Conservation (phyloP, 1,140 invertebrate genomes). For the Achatina immaculata region DNA sequence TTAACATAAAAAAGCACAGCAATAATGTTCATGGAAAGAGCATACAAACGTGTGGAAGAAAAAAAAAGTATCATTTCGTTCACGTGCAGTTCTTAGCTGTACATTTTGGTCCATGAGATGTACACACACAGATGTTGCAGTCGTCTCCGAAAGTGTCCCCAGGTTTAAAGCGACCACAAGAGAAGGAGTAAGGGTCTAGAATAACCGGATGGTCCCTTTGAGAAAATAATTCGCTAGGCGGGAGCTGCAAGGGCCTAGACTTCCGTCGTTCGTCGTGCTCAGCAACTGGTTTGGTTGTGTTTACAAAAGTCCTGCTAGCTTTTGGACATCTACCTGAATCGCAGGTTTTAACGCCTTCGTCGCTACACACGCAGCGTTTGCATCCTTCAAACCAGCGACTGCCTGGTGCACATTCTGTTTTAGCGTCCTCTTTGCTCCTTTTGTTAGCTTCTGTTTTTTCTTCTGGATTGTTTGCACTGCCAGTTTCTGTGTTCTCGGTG, state of each 20-base stretch:
- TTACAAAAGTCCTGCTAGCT: not conserved
- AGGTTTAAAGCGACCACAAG: slow-evolving; percentile 27
- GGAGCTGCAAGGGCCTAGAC: not conserved
- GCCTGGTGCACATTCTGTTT: not conserved
- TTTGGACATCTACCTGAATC: not conserved
- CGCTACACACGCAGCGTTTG: not conserved
- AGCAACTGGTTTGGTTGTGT: too few relatives aligned
- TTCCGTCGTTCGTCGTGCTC: not conserved
- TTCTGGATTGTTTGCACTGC: not conserved
- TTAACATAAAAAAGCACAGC: too few relatives aligned
- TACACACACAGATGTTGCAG: slow-evolving; percentile 41
- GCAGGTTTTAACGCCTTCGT: not conserved
- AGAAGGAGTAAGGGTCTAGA: not conserved
- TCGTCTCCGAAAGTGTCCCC: slow-evolving; percentile 28
- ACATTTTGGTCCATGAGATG: slow-evolving; percentile 34
- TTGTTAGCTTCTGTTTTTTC: not conserved
- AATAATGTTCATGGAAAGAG: too few relatives aligned
- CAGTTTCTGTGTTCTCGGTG: not conserved
- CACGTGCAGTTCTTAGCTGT: slow-evolving; percentile 29
- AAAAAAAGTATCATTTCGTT: too few relatives aligned
- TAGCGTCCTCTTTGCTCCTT: not conserved
- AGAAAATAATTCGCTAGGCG: not conserved
- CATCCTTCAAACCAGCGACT: slow-evolving; percentile 5
- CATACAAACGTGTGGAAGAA: too few relatives aligned
- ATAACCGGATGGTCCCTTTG: not conserved